Conservation (phyloP, 2,888 invertebrate species). For the Habrosyne pyritoides region DNA sequence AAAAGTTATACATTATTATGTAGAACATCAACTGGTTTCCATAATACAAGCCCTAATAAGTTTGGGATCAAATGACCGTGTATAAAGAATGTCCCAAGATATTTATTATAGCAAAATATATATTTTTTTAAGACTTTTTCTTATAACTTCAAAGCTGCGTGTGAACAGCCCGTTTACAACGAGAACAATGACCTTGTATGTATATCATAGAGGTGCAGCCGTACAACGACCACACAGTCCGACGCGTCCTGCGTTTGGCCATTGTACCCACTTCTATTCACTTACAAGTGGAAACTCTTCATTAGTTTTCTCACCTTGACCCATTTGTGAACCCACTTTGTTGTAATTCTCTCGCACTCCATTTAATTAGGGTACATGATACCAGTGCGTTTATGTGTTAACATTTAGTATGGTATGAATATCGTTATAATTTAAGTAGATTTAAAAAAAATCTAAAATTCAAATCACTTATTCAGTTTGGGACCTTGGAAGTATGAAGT, state of each 20-base stretch:
- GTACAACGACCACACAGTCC: conserved; percentile 15
- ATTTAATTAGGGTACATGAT: conserved; percentile 9
- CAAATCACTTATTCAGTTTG: no score
- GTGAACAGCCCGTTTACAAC: conserved; percentile 12
- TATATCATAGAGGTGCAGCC: conserved; percentile 21
- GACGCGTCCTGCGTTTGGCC: conserved; percentile 45
- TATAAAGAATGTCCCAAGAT: no score
- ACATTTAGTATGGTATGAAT: background rate
- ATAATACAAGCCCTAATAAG: no score
- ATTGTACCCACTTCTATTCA: conserved; percentile 43
- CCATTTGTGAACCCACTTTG: conserved; percentile 27
- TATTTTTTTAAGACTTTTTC: conserved; percentile 10
- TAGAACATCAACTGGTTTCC: no score
- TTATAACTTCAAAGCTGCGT: conserved; percentile 11
- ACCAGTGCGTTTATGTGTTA: background rate
- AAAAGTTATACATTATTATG: no score
- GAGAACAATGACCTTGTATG: conserved; percentile 31
- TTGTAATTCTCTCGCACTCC: conserved; percentile 18
- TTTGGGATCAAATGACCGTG: no score
- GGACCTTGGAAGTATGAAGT: no score
- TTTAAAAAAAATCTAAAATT: no score
- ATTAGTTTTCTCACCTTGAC: conserved; percentile 53
- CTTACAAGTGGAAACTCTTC: conserved; percentile 50
- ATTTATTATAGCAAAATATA: no score
- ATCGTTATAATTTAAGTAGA: no score